Evolutionary conservation across 2,888 invertebrate species (phyloP).

Genomic region (Harpagoxenus sublaevis): DNA sequence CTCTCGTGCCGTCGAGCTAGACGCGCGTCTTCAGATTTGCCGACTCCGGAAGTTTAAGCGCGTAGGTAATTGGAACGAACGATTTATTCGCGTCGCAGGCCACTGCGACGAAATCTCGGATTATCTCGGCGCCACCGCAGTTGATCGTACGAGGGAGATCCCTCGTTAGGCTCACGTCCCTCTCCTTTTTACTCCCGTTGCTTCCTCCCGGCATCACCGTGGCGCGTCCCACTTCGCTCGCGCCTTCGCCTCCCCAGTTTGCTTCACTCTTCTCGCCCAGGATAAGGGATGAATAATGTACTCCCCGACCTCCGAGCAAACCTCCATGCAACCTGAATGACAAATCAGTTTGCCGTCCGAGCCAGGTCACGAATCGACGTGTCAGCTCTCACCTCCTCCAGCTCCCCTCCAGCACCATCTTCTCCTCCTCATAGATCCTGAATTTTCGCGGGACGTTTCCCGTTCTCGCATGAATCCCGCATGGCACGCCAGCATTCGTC

Average conservation of each 20-base stretch:
- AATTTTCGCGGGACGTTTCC: slow-evolving; percentile 62
- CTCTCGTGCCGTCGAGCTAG: not conserved
- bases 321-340: slow-evolving; percentile 83
- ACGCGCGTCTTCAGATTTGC: not conserved
- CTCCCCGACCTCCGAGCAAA: slow-evolving; percentile 78
- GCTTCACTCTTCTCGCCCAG: slow-evolving; percentile 75
- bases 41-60: not conserved
- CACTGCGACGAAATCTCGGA: slow-evolving; percentile 55
- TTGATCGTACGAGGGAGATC: slow-evolving; percentile 58
- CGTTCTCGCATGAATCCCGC: slow-evolving; percentile 13
- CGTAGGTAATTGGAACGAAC: slow-evolving; percentile 20
- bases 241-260: slow-evolving; percentile 69
- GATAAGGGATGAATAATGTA: slow-evolving; percentile 85
- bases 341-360: slow-evolving; percentile 82
- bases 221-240: slow-evolving; percentile 29
- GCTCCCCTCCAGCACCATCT: slow-evolving; percentile 35
- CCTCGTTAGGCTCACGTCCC: slow-evolving; percentile 66
- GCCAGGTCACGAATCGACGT: slow-evolving; percentile 80
- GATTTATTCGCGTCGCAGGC: slow-evolving; percentile 55
- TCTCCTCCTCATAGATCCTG: slow-evolving; percentile 40
- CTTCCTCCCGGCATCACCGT: slow-evolving; percentile 2
- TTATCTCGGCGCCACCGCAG: slow-evolving; percentile 54
- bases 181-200: slow-evolving; percentile 61
- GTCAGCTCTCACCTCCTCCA: slow-evolving; percentile 62
- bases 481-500: not conserved